Base-by-base conservation (phyloP, 2,888 invertebrate species). In the Cordilura impudica region DNA sequence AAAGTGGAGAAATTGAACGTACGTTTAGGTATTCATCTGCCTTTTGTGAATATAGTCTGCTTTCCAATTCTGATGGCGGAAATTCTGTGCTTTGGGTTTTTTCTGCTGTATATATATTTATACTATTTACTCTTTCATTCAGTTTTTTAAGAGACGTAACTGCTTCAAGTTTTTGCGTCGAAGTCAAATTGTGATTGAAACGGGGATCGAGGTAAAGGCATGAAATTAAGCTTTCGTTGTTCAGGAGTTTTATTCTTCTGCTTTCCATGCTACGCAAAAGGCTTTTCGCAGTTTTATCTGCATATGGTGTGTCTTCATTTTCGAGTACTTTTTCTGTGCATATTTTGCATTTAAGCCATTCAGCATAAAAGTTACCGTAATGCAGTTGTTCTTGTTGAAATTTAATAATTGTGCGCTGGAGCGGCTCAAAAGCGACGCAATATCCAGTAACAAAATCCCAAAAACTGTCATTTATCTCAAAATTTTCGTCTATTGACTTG, bases 321-420 rank as follows among this genome's bases (percentile, higher is more conserved):
- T 77, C 63, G 29, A 53, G 21, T 19, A 58, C 23, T 56, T 65
- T 19, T 23, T 54, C 18, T 14, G 69, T 54, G 31, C 66, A 70
- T 53, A 81, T 58, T 81, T 78, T 63, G 75, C 53, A 61, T 5
- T 74, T 74, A 8, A 74, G 43, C 66, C 66, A 70, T 43, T 70
- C 53, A 14, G 66, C 71, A 26, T 75, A 61, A 53, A 67, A 75
- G 53, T 75, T 43, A 12, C 60, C 43, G 10, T 49, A 39, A 51
- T 70, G 70, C 18, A 65, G 31, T 53, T 63, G 49, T 21, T 70
- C 26, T 49, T 21, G 31, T 35, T 70, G 70, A 56, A 70, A 76
- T 69, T 61, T 63, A 8, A 61, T n/a, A 35, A 69, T 61, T 16
- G 54, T 54, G n/a, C 43, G 10, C 19, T 67, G 72, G 14, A 70